Conservation (phyloP, 2,888 invertebrate species). For the Polydesmus complanatus region DNA sequence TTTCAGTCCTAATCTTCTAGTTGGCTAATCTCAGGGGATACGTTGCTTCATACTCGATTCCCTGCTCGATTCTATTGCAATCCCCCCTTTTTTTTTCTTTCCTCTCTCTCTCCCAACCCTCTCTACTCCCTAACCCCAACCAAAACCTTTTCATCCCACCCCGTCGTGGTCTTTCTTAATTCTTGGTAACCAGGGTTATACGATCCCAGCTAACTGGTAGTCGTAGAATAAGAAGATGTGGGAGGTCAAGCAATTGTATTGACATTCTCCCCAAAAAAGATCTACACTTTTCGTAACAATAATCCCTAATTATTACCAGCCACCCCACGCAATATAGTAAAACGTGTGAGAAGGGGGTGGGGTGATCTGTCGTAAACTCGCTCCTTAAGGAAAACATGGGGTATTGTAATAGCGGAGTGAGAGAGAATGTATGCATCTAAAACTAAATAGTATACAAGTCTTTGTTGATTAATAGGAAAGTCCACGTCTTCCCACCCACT, state of each 20-base stretch:
- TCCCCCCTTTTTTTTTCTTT: not conserved
- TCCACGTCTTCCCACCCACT: not conserved
- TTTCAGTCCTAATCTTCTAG: no score
- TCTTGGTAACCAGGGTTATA: not conserved
- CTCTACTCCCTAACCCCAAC: not conserved
- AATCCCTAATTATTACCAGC: not conserved
- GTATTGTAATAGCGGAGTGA: not conserved
- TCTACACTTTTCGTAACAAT: not conserved
- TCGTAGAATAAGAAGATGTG: not conserved
- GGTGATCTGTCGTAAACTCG: not conserved
- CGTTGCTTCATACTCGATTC: not conserved
- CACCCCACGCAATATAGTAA: not conserved
- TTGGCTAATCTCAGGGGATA: not conserved
- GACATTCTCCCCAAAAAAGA: not conserved
- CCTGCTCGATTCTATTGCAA: not conserved
- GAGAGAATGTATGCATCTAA: not conserved
- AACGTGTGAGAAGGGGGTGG: not conserved
- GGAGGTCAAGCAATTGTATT: not conserved
- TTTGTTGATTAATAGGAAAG: not conserved
- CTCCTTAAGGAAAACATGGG: not conserved
- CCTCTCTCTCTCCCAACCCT: not conserved
- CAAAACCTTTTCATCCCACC: not conserved
- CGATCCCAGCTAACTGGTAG: no score
- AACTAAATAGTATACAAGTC: not conserved
- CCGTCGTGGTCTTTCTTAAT: not conserved